Evolutionary conservation across 1,140 invertebrate species (phyloP).

Genomic region (Bombus difficillimus): DNA sequence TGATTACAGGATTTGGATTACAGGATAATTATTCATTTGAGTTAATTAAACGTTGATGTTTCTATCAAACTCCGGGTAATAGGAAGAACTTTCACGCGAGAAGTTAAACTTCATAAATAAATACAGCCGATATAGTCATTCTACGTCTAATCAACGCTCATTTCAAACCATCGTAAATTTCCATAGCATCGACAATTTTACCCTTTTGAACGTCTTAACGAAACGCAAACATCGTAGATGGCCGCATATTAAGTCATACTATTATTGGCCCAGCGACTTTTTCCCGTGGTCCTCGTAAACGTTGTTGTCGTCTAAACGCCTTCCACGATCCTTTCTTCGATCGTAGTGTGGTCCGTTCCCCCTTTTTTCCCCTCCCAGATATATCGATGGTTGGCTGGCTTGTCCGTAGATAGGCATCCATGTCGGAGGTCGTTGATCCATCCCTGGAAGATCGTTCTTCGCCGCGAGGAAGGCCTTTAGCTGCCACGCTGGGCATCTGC

Average conservation of each 20-base stretch:
- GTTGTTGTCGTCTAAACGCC: slow-evolving; percentile 39
- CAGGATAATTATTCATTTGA: too few relatives aligned
- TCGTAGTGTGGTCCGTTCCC: neutral
- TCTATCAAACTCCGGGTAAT: too few relatives aligned
- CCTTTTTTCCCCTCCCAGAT: neutral
- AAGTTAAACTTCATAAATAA: neutral
- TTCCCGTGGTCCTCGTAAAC: slow-evolving; percentile 8
- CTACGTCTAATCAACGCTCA: neutral
- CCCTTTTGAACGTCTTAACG: neutral
- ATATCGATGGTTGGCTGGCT: slow-evolving; percentile 53
- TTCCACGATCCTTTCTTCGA: neutral
- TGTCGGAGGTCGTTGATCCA: slow-evolving; percentile 76
- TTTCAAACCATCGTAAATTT: neutral
- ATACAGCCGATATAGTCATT: neutral
- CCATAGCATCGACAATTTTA: neutral
- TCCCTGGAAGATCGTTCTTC: slow-evolving; percentile 70
- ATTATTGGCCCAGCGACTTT: slow-evolving; percentile 19
- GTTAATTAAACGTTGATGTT: too few relatives aligned
- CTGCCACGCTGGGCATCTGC: slow-evolving; percentile 64
- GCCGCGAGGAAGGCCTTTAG: slow-evolving; percentile 64
- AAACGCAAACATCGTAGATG: neutral
- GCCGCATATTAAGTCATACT: slow-evolving; percentile 20
- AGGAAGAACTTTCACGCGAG: too few relatives aligned
- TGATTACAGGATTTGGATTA: too few relatives aligned
- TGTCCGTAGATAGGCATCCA: slow-evolving; percentile 66